phyloP scores from a whole-genome alignment of 2,797 vertebrate species.

The Trichosurus vulpecula region DNA sequence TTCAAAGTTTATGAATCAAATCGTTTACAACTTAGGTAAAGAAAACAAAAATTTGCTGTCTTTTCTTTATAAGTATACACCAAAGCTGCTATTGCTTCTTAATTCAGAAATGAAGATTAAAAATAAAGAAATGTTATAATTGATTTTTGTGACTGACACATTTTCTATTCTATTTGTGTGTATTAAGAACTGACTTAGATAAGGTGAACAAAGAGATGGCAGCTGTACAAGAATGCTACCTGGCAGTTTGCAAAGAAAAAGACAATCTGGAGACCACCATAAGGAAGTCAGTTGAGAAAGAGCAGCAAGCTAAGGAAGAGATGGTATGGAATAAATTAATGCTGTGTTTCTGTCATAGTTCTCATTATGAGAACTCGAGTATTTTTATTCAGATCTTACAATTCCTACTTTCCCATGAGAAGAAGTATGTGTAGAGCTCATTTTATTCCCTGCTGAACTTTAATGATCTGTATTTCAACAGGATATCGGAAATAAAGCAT shows the following conservation, averaged over 20 bases:
- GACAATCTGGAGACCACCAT: slow-evolving; percentile 87
- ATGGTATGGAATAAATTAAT: slow-evolving; percentile 84
- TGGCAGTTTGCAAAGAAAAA: slow-evolving; percentile 94
- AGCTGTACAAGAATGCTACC: slow-evolving; percentile 94
- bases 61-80: neutral
- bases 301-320: slow-evolving; percentile 83
- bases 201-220: slow-evolving; percentile 89
- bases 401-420: neutral
- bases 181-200: slow-evolving; percentile 87
- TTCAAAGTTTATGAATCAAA: slow-evolving; percentile 86
- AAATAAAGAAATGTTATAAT: neutral
- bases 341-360: neutral
- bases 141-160: neutral
- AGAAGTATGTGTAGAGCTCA: neutral
- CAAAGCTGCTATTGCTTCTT: neutral
- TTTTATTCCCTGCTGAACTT: neutral
- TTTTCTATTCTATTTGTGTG: slow-evolving; percentile 42
- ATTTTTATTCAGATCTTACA: neutral
- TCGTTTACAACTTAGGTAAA: slow-evolving; percentile 89
- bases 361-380: neutral
- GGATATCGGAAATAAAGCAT: neutral
- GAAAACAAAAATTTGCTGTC: neutral
- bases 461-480: neutral
- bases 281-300: slow-evolving; percentile 82
- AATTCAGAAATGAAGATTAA: neutral